Base-by-base conservation (phyloP, 1,140 invertebrate species). In the Zelostemma sp. region DNA sequence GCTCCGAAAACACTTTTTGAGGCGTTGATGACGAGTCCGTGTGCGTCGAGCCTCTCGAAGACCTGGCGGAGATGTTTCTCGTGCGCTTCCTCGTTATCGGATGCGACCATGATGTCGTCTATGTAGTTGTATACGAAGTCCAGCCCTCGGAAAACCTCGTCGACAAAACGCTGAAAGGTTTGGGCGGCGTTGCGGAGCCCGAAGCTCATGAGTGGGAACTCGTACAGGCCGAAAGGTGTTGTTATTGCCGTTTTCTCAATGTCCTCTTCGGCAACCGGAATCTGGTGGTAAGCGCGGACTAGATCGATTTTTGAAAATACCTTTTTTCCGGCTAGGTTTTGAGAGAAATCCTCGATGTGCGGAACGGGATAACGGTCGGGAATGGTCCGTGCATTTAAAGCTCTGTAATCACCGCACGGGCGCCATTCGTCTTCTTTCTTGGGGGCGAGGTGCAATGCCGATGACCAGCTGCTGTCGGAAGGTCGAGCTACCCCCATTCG, bases 201-300 rank as follows among this genome's bases (percentile, higher is more conserved):
- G 55, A 86, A 84, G 0, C 75, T 62, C 78, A 84, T 63, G 0
- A 50, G 1, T 6, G 11, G 12, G 12, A 43, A 62, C 18, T 62
- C 59, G 5, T 75, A 81, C 5, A 85, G 51, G 0, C 81, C 76
- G 25, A 83, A 84, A 6, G 79, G 74, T 16, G 82, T 84, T 1
- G 62, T 76, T 0, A 85, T 62, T 1, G 80, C 79, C 6, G 78
- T 85, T 65, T 85, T 85, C 6, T 49, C 66, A 5, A 83, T 73
- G 40, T 83, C 77, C 11, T 68, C 68, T 45, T 12, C 14, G 0
- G 45, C 48, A 4, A 85, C 63, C 0, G 80, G 79, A 1, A 85
- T 77, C 16, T 84, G 87, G 74, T 85, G 82, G 65, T 83, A 90
- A 0, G 87, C 88, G 3, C 74, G 68, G 0, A 73, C 60, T 2